Evolutionary conservation across 2,797 vertebrate species (phyloP), one percentile per base, ranked within the genome.

Genomic region (Oryzias sinensis): DNA sequence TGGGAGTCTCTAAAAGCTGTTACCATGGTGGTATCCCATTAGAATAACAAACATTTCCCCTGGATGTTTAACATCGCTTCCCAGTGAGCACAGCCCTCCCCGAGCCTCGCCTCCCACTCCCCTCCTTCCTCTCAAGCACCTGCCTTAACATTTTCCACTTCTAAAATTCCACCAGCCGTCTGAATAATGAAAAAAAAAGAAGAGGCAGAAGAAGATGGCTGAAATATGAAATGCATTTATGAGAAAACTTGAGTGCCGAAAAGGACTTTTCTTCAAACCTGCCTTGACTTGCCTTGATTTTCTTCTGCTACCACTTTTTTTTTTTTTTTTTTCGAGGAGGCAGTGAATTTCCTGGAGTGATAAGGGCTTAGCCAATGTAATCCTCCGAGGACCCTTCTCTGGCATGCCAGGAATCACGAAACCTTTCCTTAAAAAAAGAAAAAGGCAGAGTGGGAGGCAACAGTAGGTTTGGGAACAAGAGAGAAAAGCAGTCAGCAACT

Each of bases 341-440:
- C 89, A 89, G 85, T 90, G 91, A 91, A 90, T 91, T 92, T 91
- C 87, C 88, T 87, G 89, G 86, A 89, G 89, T 90, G 91, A 92
- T 91, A 91, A 92, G 89, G 82, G 89, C 89, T 92, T 90, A 91
- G 89, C 87, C 88, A 88, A 83, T 91, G 91, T 92, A 92, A 92
- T 92, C 89, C 90, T 88, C 84, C 72, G 81, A 90, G 89, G 88
- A 82, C 83, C 79, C 84, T 86, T 90, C 86, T 88, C 85, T 85
- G 85, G 85, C 85, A 88, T 82, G 78, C 82, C 65, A 87, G 86
- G 86, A 91, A 89, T 87, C 88, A 89, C 89, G 88, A 89, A 87
- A 85, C 83, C 82, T 87, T 88, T 81, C 80, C 83, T 65, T 74
- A 49, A 64, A 79, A 75, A 76, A 70, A 80, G 59, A 65, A 70